Evolutionary conservation across 2,888 invertebrate genomes (phyloP).

Genomic region (Leuctra nigra): DNA sequence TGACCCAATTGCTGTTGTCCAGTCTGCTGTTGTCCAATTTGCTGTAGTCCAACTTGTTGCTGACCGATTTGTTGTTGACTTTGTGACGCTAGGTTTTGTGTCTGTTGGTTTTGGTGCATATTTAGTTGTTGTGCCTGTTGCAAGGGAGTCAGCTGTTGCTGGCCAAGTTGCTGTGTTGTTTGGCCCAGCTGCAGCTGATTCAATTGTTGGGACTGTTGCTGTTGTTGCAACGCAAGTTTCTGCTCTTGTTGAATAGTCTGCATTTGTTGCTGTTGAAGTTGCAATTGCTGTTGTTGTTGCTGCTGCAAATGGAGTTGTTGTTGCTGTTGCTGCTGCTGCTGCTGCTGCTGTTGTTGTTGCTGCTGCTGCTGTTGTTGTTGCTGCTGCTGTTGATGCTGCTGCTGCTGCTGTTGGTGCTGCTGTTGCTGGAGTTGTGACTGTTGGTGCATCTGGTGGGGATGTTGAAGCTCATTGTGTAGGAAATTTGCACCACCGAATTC

Average conservation of each 20-base stretch:
- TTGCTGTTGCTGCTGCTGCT: conserved; percentile 23
- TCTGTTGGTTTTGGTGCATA: conserved; percentile 27
- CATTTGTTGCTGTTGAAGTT: conserved; percentile 16
- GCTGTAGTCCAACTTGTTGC: conserved; percentile 11
- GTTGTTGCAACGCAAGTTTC: conserved; percentile 20
- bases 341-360: conserved; percentile 30
- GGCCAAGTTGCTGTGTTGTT: conserved; percentile 15
- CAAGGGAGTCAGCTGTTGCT: conserved; percentile 14
- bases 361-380: conserved; percentile 26
- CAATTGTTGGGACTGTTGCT: conserved; percentile 20
- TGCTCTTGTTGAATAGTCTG: conserved; percentile 18
- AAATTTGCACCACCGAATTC: conserved; percentile 22
- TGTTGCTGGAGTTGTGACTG: conserved; percentile 21
- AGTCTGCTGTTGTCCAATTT: conserved; percentile 7
- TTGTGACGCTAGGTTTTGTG: conserved; percentile 25
- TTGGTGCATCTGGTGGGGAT: conserved; percentile 30
- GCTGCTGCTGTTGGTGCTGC: conserved; percentile 23
- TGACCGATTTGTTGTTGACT: conserved; percentile 39
- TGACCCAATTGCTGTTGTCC: conserved; percentile 20
- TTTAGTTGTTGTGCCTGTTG: conserved; percentile 18
- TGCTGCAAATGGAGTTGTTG: conserved; percentile 22
- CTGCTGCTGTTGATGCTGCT: conserved; percentile 23
- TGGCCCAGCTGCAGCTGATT: conserved; percentile 16
- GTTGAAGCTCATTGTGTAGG: conserved; percentile 24
- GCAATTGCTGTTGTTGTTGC: conserved; percentile 15